Conservation (phyloP, 2,888 invertebrate species). For the Dryomyza anilis region DNA sequence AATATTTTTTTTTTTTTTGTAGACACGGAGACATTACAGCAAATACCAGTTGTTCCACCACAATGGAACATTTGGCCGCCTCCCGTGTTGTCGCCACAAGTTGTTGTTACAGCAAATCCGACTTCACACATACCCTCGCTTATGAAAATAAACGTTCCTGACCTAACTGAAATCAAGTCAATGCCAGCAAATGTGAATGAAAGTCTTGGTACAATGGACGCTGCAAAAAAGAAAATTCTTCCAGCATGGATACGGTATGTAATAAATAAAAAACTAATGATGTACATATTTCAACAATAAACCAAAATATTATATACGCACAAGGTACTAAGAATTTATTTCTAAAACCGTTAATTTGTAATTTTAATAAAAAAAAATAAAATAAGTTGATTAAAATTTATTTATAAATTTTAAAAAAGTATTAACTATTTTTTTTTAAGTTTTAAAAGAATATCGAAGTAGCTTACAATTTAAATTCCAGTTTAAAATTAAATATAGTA, state of each 20-base stretch:
- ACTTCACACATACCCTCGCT: slow-evolving; percentile 54
- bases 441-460: no score
- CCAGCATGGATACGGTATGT: slow-evolving; percentile 96
- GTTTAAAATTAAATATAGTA: no score
- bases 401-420: no score
- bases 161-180: slow-evolving; percentile 44
- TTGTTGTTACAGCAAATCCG: slow-evolving; percentile 30
- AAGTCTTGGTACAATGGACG: slow-evolving; percentile 67
- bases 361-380: no score
- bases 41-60: slow-evolving; percentile 2
- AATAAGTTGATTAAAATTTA: no score
- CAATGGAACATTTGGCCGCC: slow-evolving; percentile 38
- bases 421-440: no score
- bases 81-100: slow-evolving; percentile 32
- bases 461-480: no score
- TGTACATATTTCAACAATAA: neutral
- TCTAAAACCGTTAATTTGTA: no score
- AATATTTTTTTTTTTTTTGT: neutral
- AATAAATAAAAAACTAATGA: neutral
- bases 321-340: no score
- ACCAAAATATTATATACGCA: no score
- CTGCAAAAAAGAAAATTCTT: slow-evolving; percentile 83
- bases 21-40: slow-evolving; percentile 7
- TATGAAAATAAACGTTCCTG: slow-evolving; percentile 49
- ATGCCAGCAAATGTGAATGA: slow-evolving; percentile 16